phyloP scores from a whole-genome alignment of 2,888 invertebrate species.

The Vanessa cardui region DNA sequence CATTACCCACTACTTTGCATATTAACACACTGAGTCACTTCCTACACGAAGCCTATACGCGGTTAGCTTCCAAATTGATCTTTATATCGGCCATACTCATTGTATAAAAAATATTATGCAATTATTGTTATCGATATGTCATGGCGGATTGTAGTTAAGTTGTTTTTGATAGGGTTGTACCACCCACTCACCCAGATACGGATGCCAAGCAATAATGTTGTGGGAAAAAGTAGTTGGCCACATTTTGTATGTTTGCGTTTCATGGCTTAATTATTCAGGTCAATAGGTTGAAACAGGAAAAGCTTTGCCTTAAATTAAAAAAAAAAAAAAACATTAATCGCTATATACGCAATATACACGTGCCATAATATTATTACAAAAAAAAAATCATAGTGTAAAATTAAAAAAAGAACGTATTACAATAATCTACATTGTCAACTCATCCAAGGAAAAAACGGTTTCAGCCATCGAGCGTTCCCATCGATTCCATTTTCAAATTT shows the following conservation, averaged over 20 bases:
- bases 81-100: constrained; percentile 33
- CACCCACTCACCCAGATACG: constrained; percentile 1
- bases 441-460: neutral
- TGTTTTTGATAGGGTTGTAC: neutral
- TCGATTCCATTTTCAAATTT: constrained; percentile 11
- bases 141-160: neutral
- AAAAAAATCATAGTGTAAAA: neutral
- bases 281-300: neutral
- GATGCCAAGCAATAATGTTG: constrained; percentile 1
- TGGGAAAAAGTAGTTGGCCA: constrained; percentile 1
- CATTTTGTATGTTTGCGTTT: neutral
- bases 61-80: constrained; percentile 39
- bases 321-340: neutral
- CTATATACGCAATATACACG: neutral
- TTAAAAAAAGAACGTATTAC: neutral
- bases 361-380: too few relatives aligned
- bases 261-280: constrained; percentile 5
- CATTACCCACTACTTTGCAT: constrained; percentile 48
- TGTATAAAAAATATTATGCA: constrained; percentile 16
- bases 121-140: constrained; percentile 1
- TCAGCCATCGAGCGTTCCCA: neutral
- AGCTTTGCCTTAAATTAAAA: neutral
- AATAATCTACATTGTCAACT: neutral
- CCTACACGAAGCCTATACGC: constrained; percentile 41
- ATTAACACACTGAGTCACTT: constrained; percentile 49